These are phyloP conservation scores for Bhutanitis thaidina DNA, from an alignment of 2,888 invertebrate species.

Conservation along the genomic window DNA sequence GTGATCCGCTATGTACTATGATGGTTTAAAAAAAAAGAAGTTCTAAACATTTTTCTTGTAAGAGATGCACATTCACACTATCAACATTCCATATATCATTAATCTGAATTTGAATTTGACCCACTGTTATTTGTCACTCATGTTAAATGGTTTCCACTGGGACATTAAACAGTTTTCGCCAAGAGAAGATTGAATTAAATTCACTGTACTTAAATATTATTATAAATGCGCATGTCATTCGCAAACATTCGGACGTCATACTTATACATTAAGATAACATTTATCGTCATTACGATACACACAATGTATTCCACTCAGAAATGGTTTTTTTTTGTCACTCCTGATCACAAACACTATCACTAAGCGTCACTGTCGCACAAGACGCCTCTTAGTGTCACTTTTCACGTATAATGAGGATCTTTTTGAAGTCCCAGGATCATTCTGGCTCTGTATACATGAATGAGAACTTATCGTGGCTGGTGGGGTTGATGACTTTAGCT, in stretches of 20 bases:
- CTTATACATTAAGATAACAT: not conserved
- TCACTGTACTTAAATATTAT: not conserved
- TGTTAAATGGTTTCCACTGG: too few species aligned
- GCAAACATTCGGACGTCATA: too few species aligned
- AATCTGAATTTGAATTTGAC: too few species aligned
- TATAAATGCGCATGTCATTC: too few species aligned
- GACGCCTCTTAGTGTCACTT: conserved; percentile 57
- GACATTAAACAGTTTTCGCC: not conserved
- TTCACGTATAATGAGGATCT: conserved; percentile 73
- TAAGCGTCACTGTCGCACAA: conserved; percentile 27
- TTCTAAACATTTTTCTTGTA: too few species aligned
- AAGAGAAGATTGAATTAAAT: not conserved
- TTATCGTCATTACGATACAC: not conserved
- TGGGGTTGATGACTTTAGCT: conserved; percentile 71
- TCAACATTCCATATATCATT: too few species aligned
- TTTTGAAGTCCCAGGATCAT: conserved; percentile 76
- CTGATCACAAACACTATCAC: conserved; percentile 5
- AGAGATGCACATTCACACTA: too few species aligned
- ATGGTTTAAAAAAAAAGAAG: too few species aligned
- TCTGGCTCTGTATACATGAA: conserved; percentile 76
- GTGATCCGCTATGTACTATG: too few species aligned
- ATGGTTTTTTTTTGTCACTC: not conserved
- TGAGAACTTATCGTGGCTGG: conserved; percentile 74
- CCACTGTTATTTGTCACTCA: too few species aligned
- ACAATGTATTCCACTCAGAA: not conserved